phyloP scores from a whole-genome alignment of 2,113 vertebrate genomes.

The Lethenteron camtschaticum region DNA sequence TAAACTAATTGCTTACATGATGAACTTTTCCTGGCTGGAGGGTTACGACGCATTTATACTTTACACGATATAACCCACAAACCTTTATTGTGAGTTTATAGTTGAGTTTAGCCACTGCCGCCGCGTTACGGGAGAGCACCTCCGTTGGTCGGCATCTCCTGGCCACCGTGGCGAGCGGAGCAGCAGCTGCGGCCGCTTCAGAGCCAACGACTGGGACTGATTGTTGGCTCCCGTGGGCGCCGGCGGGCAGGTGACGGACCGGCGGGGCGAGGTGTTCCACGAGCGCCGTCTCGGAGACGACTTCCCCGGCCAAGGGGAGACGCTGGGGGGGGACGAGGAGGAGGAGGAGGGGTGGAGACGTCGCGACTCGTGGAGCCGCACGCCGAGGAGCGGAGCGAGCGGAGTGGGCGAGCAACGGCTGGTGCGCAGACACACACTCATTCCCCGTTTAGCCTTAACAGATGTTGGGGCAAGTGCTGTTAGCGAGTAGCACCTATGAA shows the following conservation, averaged over 20 bases:
- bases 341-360: no score
- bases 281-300: slow-evolving; percentile 16
- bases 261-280: slow-evolving; percentile 31
- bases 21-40: no score
- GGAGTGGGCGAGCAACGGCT: no score
- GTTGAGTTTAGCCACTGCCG: background rate
- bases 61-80: no score
- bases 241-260: slow-evolving; percentile 40
- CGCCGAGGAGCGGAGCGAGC: no score
- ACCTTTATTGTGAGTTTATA: background rate
- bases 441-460: no score
- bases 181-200: background rate
- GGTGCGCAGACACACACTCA: no score
- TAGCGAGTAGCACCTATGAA: no score
- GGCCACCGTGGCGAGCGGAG: background rate
- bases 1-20: no score
- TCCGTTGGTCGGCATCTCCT: background rate
- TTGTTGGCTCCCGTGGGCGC: slow-evolving; percentile 7
- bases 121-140: background rate
- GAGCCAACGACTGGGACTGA: background rate
- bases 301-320: slow-evolving; percentile 43
- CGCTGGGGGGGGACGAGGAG: slow-evolving; percentile 14
- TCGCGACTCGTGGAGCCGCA: no score
- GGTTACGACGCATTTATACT: no score
- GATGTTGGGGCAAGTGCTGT: no score